Evolutionary conservation across 2,797 vertebrate genomes (phyloP), one percentile per base, ranked within the genome.

Genomic region (Tadarida brasiliensis): DNA sequence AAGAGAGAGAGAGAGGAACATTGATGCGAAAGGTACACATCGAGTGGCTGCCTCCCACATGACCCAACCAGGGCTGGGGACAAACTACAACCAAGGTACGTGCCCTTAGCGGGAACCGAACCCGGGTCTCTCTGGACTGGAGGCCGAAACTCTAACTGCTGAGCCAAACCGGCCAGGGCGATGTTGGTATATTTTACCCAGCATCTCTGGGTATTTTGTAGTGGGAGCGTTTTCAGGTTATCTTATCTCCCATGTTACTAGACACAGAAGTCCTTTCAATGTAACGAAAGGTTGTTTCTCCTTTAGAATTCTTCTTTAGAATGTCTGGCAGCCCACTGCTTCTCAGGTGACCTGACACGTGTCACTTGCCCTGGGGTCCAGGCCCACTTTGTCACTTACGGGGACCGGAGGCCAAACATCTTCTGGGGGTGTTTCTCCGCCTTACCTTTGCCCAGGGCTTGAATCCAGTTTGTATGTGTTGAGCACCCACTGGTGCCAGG

Each of bases 331-430:
- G 20, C 1, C n/a, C 56, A 49, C 19, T 71, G 51, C 68, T 82
- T 93, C 63, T 51, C 14, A 71, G 54, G 49, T 65, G 35, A 84
- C 83, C 57, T 86, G 57, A 85, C 14, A 56, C 33, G 56, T 89
- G 90, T 96, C 92, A 90, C 56, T 87, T 96, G 35, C 51, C 76
- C 44, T 28, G 51, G 49, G 35, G 26, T 78, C 90, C 49, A 44
- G n/a, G 59, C 61, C 51, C 24, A 76, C 47, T 80, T 94, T 80
- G n/a, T 90, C 70, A 92, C 17, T 90, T 19, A 16, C 14, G 68
- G 74, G 51, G 39, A 59, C 39, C 39, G 67, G 56, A 86, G 28
- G 20, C 49, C 71, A 35, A 51, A 63, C 68, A 70, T 71, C 22
- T 61, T 19, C n/a, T n/a, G 33, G 26, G 54, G 30, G 12, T 20